Evolutionary conservation across 2,797 vertebrate species (phyloP), one percentile per base, ranked within the genome.

Genomic region (Megalops cyprinoides): DNA sequence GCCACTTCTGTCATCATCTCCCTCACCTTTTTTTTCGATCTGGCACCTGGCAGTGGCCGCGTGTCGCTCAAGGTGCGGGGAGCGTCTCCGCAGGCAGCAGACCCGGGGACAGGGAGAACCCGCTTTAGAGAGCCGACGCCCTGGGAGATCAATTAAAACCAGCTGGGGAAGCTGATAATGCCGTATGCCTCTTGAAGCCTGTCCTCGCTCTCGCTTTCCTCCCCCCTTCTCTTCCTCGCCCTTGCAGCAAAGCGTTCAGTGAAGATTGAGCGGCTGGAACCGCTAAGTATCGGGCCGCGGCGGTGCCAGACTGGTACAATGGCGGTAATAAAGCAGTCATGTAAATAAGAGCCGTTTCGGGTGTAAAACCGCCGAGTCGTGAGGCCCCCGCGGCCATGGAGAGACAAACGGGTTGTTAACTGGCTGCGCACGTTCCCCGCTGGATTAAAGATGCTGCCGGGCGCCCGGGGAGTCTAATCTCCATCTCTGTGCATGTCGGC

Each of bases 141-240:
- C 51, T 53, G 23, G n/a, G 74, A 81, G 81, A 81, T 82, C 80
- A 77, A 58, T 53, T 74, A 78, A 77, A 82, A 76, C 48, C 78
- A 44, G 49, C 78, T 69, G 78, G 74, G 78, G 31, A 51, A 44
- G 82, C 31, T 79, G 77, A 82, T 83, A 87, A 80, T 79, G 75
- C 78, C 79, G 65, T 80, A 79, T 87, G 85, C 85, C 81, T 75
- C 34, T 81, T 75, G 79, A n/a, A 78, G 62, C 82, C 56, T 56
- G 56, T 49, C 74, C 71, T 28, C 71, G 7, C 65, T 34, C 60
- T 69, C 15, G 18, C 62, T 67, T 1, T 42, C 37, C 20, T 15
- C 15, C 5, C 39, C 37, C n/a, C 7, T 73, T 60, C 1, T 39
- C 1, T 28, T 51, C 65, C 44, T 49, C 49, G 37, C 51, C 46